Evolutionary conservation across 2,888 invertebrate species (phyloP), one percentile per base, ranked within the genome.

Genomic region (Miltochrista miniata): DNA sequence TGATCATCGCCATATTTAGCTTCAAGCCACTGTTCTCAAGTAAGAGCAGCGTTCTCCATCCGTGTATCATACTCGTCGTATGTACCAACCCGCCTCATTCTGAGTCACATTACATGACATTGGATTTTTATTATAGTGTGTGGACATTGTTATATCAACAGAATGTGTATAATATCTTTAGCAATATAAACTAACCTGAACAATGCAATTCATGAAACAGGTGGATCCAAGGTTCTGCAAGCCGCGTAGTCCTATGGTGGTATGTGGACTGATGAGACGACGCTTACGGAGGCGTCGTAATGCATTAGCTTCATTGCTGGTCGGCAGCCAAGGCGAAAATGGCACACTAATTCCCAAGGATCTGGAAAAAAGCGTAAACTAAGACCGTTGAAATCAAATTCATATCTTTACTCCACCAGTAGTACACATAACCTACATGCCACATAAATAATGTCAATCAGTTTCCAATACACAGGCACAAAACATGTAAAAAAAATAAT

Each of bases 131-230:
- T 24, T 24, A 24, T 24, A 24, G 18, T 2, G 18, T 2, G 18
- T 24, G 18, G 5, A 24, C 18, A 24, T 5, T 24, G 18, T 5
- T 4, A 24, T 11, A 15, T 13, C 8, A 14, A 36, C 10, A 14
- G 7, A 36, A 1, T 36, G 14, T 10, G 14, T 14, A 14, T 14
- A 9, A 36, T 36, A 14, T 9, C 11, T 3, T 15, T 14, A 14
- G 31, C 1, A 7, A 0, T 8, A 24, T 35, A 2, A 24, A 62
- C 63, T 70, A 62, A 93, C 94, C 93, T 98, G 98, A 9, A 99
- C 96, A 71, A 99, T 98, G 79, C 98, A 98, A 87, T 98, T 99
- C 98, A 99, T 98, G 82, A 98, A 99, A 89, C 99, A 99, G 3
- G 99, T 99, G 66, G 98, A 96, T 33, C 99, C 99, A 59, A 99